A percentile compares a stretch with the other conserved stretches of the same genome.
phyloP scores from a whole-genome alignment of 2,113 vertebrate species.

The Butorides virescens region DNA sequence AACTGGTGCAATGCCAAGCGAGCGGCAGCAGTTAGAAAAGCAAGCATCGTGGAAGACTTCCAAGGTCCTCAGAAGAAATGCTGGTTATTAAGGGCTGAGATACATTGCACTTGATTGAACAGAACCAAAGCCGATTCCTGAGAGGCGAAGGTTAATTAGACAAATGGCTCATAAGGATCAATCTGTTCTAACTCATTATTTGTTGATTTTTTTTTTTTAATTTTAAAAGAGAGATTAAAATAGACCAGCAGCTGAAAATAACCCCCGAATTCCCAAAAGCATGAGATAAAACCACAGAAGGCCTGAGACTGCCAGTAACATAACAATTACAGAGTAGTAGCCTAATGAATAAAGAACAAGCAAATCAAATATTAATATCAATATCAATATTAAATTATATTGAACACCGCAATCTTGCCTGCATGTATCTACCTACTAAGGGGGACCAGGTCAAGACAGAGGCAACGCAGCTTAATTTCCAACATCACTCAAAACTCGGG shows the following conservation, averaged over 20 bases:
- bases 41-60: neutral
- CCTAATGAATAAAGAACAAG: neutral
- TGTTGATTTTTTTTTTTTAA: neutral
- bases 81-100: neutral
- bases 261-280: neutral
- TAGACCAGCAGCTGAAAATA: slow-evolving; percentile 13
- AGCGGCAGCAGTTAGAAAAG: neutral
- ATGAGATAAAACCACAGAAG: neutral
- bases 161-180: slow-evolving; percentile 20
- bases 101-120: neutral
- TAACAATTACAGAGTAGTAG: neutral
- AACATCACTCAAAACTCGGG: neutral
- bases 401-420: neutral
- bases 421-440: neutral
- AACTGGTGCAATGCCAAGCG: neutral
- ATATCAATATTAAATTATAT: neutral
- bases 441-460: neutral
- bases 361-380: neutral
- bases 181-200: slow-evolving; percentile 16
- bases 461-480: neutral
- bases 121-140: slow-evolving; percentile 21
- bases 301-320: neutral
- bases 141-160: slow-evolving; percentile 43
- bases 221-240: slow-evolving; percentile 2
- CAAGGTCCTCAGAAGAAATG: neutral